A percentile compares a stretch with the other conserved stretches of the same genome.
Conservation (phyloP, 2,888 invertebrate species). For the Halocaridina rubra region DNA sequence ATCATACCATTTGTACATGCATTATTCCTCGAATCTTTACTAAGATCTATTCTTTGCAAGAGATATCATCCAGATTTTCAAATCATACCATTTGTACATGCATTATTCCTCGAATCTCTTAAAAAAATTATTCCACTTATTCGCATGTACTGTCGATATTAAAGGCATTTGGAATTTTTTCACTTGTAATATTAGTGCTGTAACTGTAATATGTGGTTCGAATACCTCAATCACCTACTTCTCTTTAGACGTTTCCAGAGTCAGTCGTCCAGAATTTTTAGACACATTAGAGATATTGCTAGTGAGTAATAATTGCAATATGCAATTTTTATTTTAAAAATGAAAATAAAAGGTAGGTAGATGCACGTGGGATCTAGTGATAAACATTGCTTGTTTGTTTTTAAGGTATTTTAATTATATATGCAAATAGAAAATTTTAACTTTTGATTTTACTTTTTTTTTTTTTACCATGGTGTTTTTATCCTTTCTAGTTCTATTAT, state of each 20-base stretch:
- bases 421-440: too few species aligned
- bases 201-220: slow-evolving; percentile 27
- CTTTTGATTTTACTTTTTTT: slow-evolving; percentile 20
- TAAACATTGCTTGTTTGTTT: slow-evolving; percentile 39
- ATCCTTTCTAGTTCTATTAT: slow-evolving; percentile 29
- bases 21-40: too few species aligned
- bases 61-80: too few species aligned
- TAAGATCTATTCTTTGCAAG: too few species aligned
- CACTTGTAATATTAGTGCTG: too few species aligned
- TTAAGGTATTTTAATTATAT: slow-evolving; percentile 27
- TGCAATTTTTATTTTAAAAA: slow-evolving; percentile 50
- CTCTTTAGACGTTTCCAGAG: slow-evolving; percentile 45
- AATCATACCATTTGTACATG: background rate
- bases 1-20: background rate
- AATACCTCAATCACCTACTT: slow-evolving; percentile 36
- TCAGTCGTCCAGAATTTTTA: slow-evolving; percentile 57
- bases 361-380: slow-evolving; percentile 41
- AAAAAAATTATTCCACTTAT: background rate
- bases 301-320: slow-evolving; percentile 48
- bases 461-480: slow-evolving; percentile 34
- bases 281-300: slow-evolving; percentile 51
- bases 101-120: background rate
- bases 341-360: slow-evolving; percentile 46
- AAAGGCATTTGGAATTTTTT: background rate
- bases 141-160: background rate